Percentiles rank a stretch among this genome's conserved stretches.
phyloP scores from a whole-genome alignment of 2,797 vertebrate genomes.

The Myripristis murdjan region DNA sequence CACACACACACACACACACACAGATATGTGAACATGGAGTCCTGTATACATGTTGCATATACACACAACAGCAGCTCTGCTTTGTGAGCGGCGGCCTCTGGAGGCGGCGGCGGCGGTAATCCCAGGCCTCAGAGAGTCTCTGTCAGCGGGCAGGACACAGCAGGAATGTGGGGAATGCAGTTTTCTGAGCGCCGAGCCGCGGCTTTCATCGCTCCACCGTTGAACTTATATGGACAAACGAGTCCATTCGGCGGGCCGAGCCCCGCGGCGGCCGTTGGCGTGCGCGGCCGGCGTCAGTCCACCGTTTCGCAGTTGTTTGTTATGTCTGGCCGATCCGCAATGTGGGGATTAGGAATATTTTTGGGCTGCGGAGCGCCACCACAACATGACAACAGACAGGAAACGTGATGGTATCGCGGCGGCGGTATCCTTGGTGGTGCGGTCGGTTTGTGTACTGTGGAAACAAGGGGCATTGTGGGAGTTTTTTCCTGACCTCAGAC shows the following conservation, averaged over 20 bases:
- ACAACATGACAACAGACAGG: conserved; percentile 35
- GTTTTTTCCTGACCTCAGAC: conserved; percentile 60
- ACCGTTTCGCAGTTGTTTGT: conserved; percentile 44
- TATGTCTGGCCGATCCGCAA: conserved; percentile 59
- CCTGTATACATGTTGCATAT: not conserved
- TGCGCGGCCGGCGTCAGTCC: conserved; percentile 34
- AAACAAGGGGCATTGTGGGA: conserved; percentile 66
- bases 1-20: not conserved
- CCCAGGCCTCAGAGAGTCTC: conserved; percentile 38
- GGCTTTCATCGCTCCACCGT: conserved; percentile 36
- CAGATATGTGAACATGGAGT: conserved; percentile 3
- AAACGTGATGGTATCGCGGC: conserved; percentile 55
- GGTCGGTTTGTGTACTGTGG: conserved; percentile 30
- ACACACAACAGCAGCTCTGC: not conserved
- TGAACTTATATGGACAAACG: conserved; percentile 49
- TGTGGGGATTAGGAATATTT: conserved; percentile 76
- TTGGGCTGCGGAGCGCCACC: conserved; percentile 19
- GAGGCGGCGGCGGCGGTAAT: conserved; percentile 39
- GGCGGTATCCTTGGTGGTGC: conserved; percentile 17
- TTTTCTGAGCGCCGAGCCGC: conserved; percentile 43
- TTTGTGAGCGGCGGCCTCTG: no score
- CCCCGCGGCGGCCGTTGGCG: conserved; percentile 4
- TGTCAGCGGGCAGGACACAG: conserved; percentile 46
- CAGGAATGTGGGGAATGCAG: conserved; percentile 63
- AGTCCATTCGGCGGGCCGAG: conserved; percentile 10